Evolutionary conservation across 2,888 invertebrate species (phyloP), one percentile per base, ranked within the genome.

Genomic region (Herminia tarsipennalis): DNA sequence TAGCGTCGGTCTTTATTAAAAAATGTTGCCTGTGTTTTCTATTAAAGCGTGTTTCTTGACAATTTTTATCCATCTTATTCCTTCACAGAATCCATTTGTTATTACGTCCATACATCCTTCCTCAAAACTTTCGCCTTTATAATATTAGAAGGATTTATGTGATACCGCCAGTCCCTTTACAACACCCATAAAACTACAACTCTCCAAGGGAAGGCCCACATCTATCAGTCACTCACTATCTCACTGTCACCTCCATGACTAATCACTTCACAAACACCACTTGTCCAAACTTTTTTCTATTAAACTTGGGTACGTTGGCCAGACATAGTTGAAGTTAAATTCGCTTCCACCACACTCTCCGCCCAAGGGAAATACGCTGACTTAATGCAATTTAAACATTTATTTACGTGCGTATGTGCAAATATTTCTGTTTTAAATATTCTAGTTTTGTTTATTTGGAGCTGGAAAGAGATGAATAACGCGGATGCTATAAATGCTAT

Each of bases 271-370:
- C 70, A 63, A 76, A 79, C 53, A 66, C 60, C 70, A 70, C 67
- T 69, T 66, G 56, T 56, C 55, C 44, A 58, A 73, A 69, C 70
- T 78, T 77, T 78, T 74, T 70, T 65, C 72, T 77, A 74, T 76
- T 70, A 77, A 62, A 73, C 67, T 69, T 39, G 18, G 40, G 22
- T n/a, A 38, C 13, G 43, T 37, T 29, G 12, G 45, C 38, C 56
- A 55, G 63, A 60, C 69, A 61, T 57, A 60, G 63, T 67, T 57
- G 56, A 73, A 74, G 67, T 74, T 74, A 67, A 67, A 73, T 73
- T 72, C 38, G 56, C 46, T 53, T 50, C 57, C 65, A 43, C 60
- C 58, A 57, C 55, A 30, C 54, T 37, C 22, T 42, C 5, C 29
- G 18, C 57, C 41, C 58, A 4, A 20, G 70, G 66, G 67, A 69